A percentile compares a stretch with the other conserved stretches of the same genome.
phyloP scores from a whole-genome alignment of 2,113 vertebrate species.

The Promerops cafer region DNA sequence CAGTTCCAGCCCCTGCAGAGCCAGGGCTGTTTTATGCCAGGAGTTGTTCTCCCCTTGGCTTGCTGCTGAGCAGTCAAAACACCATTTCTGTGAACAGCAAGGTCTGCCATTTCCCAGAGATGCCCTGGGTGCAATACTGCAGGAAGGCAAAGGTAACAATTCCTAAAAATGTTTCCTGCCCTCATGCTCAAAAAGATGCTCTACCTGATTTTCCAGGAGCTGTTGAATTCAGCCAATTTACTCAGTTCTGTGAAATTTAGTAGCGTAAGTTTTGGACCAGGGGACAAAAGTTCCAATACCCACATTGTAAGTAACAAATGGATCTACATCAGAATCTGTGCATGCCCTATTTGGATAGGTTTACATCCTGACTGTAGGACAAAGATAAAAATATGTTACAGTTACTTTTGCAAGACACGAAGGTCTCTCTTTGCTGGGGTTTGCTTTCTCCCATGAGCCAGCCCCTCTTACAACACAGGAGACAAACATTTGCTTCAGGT shows the following conservation, averaged over 20 bases:
- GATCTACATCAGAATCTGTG: background rate
- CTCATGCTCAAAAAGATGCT: background rate
- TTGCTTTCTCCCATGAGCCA: background rate
- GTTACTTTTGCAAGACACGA: background rate
- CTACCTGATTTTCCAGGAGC: background rate
- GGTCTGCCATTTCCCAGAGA: rapidly evolving
- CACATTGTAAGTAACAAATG: rapidly evolving
- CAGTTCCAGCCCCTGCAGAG: background rate
- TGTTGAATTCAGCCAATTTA: background rate
- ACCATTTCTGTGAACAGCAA: background rate
- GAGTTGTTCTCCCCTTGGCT: background rate
- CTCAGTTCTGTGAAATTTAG: background rate
- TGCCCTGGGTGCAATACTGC: background rate
- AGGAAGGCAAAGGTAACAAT: background rate
- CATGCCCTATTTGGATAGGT: background rate
- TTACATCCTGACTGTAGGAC: background rate
- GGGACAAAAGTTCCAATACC: background rate
- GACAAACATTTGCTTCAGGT: background rate
- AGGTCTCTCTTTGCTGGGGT: background rate
- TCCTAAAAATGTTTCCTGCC: background rate
- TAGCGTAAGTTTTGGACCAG: background rate
- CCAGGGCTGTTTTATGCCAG: rapidly evolving
- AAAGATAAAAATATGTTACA: background rate
- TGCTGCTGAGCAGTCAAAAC: background rate
- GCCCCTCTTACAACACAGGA: background rate